Evolutionary conservation across 2,888 invertebrate genomes (phyloP).

Genomic region (Neoscelio sp.): DNA sequence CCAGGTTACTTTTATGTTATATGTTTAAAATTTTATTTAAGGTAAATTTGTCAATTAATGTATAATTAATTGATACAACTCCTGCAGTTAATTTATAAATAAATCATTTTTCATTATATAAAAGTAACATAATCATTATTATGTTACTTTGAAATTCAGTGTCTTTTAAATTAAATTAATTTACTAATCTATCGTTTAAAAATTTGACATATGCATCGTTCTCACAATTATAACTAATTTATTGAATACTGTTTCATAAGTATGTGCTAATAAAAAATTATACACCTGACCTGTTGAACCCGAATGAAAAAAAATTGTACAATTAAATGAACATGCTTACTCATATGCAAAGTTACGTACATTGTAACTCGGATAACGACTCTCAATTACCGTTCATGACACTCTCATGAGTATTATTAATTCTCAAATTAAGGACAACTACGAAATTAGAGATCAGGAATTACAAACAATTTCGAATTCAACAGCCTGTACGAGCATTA

Average conservation of each 20-base stretch:
- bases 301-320: background rate
- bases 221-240: conserved; percentile 5
- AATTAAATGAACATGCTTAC: conserved; percentile 35
- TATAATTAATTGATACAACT: too few relatives aligned
- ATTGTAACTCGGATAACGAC: conserved; percentile 3
- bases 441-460: too few relatives aligned
- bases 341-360: conserved; percentile 32
- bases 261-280: too few relatives aligned
- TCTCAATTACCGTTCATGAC: conserved; percentile 3
- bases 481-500: background rate
- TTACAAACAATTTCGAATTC: conserved; percentile 18
- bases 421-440: conserved; percentile 9
- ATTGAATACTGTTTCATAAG: too few relatives aligned
- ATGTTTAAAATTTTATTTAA: too few relatives aligned
- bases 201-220: background rate
- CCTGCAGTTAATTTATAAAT: too few relatives aligned
- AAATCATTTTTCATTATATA: too few relatives aligned
- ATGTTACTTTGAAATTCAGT: too few relatives aligned
- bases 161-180: too few relatives aligned
- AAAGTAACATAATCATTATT: too few relatives aligned
- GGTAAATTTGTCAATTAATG: too few relatives aligned
- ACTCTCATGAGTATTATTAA: conserved; percentile 18
- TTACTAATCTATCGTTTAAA: conserved; percentile 1
- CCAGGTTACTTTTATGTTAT: too few relatives aligned
- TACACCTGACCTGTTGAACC: conserved; percentile 21